Conservation (phyloP, 2,113 vertebrate genomes). For the Pelvicachromis taeniatus region DNA sequence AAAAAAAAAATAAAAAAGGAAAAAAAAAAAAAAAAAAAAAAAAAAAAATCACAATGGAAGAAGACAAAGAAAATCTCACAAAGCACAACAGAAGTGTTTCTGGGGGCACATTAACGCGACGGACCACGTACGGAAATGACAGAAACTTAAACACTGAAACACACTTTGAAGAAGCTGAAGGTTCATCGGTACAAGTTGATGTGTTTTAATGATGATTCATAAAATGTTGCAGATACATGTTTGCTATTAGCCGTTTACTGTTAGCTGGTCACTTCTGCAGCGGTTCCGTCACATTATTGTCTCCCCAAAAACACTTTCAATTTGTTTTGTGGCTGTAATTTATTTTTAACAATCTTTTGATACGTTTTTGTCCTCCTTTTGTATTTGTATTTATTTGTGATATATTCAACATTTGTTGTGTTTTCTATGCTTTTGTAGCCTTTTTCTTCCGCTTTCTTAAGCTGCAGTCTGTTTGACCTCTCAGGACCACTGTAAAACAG, state of each 20-base stretch:
- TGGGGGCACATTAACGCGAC: neutral
- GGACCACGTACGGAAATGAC: neutral
- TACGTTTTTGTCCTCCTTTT: neutral
- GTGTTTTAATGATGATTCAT: neutral
- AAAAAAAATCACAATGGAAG: too few relatives aligned
- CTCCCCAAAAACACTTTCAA: neutral
- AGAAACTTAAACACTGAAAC: neutral
- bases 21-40: too few relatives aligned
- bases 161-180: neutral
- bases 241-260: neutral
- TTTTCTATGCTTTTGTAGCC: neutral
- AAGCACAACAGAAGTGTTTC: neutral
- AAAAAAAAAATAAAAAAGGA: too few relatives aligned
- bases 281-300: neutral
- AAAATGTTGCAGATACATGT: neutral
- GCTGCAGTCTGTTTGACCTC: neutral
- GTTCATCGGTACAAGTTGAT: neutral
- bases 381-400: neutral
- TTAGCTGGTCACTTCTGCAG: neutral
- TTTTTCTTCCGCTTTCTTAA: accelerated
- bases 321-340: too few relatives aligned
- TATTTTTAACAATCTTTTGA: neutral
- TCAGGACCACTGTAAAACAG: neutral
- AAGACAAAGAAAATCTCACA: neutral
- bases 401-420: neutral